Percentiles rank a stretch among this genome's conserved stretches.
Conservation (phyloP, 2,113 vertebrate species). For the Oxygymnocypris stewartii region DNA sequence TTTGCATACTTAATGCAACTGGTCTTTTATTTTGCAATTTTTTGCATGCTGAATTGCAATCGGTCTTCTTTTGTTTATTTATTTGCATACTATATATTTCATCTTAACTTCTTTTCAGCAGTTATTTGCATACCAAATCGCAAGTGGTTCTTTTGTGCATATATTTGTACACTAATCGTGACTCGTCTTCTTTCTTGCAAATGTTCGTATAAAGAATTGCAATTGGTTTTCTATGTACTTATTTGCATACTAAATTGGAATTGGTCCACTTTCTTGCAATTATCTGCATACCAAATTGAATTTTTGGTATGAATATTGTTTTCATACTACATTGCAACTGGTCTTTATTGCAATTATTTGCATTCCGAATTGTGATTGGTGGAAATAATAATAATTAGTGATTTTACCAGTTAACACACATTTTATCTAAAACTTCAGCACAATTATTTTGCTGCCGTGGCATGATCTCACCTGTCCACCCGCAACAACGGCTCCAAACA, state of each 20-base stretch:
- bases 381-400: background rate
- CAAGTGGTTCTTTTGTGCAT: no score
- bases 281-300: no score
- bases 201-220: background rate
- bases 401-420: background rate
- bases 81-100: no score
- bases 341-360: background rate
- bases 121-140: no score
- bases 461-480: conserved; percentile 87
- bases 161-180: background rate
- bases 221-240: no score
- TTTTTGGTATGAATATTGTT: background rate
- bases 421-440: background rate
- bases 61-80: background rate
- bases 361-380: background rate
- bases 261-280: no score
- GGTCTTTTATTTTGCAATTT: no score
- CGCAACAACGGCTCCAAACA: conserved; percentile 94
- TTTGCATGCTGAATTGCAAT: background rate
- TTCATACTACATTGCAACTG: background rate
- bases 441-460: background rate
- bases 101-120: no score
- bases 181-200: background rate
- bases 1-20: background rate
- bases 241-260: no score